A percentile compares a stretch with the other conserved stretches of the same genome.
These are phyloP conservation scores for Isichthys henryi DNA, from an alignment of 2,113 vertebrate genomes.

Conservation along the genomic window DNA sequence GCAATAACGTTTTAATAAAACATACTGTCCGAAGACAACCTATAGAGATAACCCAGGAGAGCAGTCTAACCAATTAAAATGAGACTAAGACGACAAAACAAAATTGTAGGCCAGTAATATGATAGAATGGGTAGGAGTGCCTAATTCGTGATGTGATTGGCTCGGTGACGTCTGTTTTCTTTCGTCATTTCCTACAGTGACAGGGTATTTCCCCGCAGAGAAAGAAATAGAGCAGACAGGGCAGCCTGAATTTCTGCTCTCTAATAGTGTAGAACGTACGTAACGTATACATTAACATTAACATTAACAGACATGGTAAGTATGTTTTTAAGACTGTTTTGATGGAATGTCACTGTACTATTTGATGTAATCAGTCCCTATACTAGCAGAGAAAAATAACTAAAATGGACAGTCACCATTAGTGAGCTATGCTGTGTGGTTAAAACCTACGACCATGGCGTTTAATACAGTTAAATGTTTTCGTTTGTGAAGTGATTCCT, in stretches of 20 bases:
- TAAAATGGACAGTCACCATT: constrained; percentile 12
- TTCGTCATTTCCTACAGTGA: constrained; percentile 16
- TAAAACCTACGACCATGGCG: not conserved
- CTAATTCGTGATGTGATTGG: not conserved
- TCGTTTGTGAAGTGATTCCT: not conserved
- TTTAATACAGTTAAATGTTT: not conserved
- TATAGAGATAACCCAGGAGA: not conserved
- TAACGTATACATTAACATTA: not conserved
- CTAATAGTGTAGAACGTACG: not conserved
- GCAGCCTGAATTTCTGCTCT: not conserved
- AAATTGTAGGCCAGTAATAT: constrained; percentile 13
- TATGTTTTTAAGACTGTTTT: not conserved
- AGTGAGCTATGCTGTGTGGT: not conserved
- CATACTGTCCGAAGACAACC: not conserved
- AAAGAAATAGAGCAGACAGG: not conserved
- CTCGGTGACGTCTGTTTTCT: not conserved
- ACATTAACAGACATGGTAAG: constrained; percentile 13
- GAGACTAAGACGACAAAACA: constrained; percentile 1
- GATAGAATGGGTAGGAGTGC: not conserved
- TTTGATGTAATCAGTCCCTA: not conserved
- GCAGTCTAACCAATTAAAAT: constrained; percentile 7
- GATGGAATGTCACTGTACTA: too few species aligned
- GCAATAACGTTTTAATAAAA: not conserved
- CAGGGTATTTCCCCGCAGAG: not conserved
- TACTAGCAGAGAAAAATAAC: not conserved